Evolutionary conservation across 2,113 vertebrate species (phyloP), one percentile per base, ranked within the genome.

Genomic region (Cephalopterus ornatus): DNA sequence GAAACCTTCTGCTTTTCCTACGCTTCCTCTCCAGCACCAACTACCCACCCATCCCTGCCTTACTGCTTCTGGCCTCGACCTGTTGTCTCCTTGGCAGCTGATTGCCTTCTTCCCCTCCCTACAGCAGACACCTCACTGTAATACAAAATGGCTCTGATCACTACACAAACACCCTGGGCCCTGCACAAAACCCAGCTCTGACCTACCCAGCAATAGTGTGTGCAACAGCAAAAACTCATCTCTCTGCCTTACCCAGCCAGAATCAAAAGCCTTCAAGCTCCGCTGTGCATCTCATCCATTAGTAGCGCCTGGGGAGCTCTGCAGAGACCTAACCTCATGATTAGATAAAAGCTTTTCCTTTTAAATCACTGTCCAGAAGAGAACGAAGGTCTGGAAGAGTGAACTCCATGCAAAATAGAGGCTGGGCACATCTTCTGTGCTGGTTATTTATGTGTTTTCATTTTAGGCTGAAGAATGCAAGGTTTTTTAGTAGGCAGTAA

Each of bases 291-390:
- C 89, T 20, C 88, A 67, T 91, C 93, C 91, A 95, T 96, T 92
- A 95, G 67, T 6, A 3, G 90, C 3, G 49, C 62, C 92, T 58
- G 37, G 88, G 88, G 95, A 97, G 71, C 67, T 68, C 73, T 68
- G 70, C 75, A 81, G 78, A 87, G 84, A 78, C 49, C 44, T 79
- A 42, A 42, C 42, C 65, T 95, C 70, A 67, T 78, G 62, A 97
- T 96, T 92, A 96, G 81, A 95, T 97, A 97, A 97, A 96, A 97
- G 96, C 95, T 93, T 96, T 96, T 82, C 77, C 82, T 83, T 87
- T 83, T 97, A 93, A 86, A 97, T 96, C 87, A 94, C 75, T 61
- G 61, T 70, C 73, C 73, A 92, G 55, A 80, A 90, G 88, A 92
- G 93, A 95, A 44, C 47, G 55, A 44, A 13, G 39, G 37, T 80